A percentile compares a stretch with the other conserved stretches of the same genome.
These are phyloP conservation scores for Neodiprion virginianus DNA, from an alignment of 1,140 invertebrate genomes.

Conservation along the genomic window DNA sequence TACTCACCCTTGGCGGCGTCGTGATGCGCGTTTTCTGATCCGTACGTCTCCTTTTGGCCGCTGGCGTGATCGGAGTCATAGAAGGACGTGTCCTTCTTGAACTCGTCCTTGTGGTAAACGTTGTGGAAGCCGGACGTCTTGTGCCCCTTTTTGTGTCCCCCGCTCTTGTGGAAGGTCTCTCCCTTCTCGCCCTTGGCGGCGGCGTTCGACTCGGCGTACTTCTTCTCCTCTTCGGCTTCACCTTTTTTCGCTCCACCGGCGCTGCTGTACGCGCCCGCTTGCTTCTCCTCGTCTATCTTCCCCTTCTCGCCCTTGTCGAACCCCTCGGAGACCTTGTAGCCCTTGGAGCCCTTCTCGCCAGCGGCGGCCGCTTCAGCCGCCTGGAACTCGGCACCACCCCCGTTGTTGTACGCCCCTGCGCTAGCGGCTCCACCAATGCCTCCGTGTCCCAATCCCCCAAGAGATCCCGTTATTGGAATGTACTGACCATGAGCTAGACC, in stretches of 20 bases:
- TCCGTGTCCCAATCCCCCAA: constrained; percentile 27
- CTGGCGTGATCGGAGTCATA: constrained; percentile 70
- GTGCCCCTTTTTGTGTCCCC: constrained; percentile 68
- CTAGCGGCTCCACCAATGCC: constrained; percentile 14
- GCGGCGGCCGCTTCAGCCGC: constrained; percentile 30
- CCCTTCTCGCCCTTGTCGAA: constrained; percentile 66
- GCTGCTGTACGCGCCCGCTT: constrained; percentile 64
- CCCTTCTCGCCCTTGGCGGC: constrained; percentile 60
- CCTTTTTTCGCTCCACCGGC: constrained; percentile 62
- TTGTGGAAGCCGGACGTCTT: constrained; percentile 74
- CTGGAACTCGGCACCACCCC: constrained; percentile 24
- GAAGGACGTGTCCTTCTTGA: constrained; percentile 72
- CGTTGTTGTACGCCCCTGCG: constrained; percentile 29
- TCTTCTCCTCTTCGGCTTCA: constrained; percentile 60
- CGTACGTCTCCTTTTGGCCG: constrained; percentile 68
- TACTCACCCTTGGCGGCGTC: constrained; percentile 66
- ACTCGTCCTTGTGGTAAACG: constrained; percentile 73
- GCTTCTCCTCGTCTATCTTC: constrained; percentile 58
- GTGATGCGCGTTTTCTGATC: constrained; percentile 67
- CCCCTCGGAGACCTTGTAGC: constrained; percentile 60
- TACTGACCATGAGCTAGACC: constrained; percentile 4
- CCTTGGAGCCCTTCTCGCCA: constrained; percentile 59
- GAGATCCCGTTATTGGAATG: constrained; percentile 26
- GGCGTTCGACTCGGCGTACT: constrained; percentile 60
- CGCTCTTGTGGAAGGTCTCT: constrained; percentile 64